Evolutionary conservation across 1,140 invertebrate genomes (phyloP).

Genomic region (Sesamia nonagrioides): DNA sequence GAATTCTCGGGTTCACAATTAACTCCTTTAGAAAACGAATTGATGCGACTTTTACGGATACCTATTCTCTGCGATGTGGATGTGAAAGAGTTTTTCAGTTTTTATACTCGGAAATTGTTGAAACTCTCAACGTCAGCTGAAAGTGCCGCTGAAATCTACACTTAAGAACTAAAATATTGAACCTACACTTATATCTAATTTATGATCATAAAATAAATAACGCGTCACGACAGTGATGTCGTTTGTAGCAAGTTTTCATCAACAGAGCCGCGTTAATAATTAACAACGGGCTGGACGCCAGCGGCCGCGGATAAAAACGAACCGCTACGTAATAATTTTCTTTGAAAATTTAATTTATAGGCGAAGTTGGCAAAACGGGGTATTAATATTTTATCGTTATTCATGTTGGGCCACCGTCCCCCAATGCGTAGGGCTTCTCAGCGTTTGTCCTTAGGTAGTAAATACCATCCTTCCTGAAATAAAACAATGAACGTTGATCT

Average conservation of each 20-base stretch:
- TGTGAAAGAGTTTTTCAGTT: no score
- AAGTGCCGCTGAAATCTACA: no score
- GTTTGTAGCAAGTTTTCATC: conserved; percentile 13
- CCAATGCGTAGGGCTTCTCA: conserved; percentile 78
- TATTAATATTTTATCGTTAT: conserved; percentile 72
- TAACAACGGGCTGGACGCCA: conserved; percentile 53
- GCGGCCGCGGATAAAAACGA: conserved; percentile 56
- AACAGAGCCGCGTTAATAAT: conserved; percentile 50
- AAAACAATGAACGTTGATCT: conserved; percentile 65
- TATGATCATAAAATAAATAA: conserved; percentile 16
- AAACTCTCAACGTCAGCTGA: no score
- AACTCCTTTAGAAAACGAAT: no score
- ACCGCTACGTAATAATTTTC: conserved; percentile 60
- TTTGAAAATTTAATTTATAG: conserved; percentile 77
- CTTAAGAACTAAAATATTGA: not conserved
- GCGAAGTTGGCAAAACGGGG: conserved; percentile 68
- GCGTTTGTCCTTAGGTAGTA: conserved; percentile 83
- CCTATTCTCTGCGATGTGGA: no score
- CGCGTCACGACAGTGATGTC: conserved; percentile 4
- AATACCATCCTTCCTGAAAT: conserved; percentile 84
- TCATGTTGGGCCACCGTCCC: conserved; percentile 60
- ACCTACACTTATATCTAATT: not conserved
- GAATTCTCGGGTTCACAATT: no score
- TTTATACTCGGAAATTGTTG: no score
- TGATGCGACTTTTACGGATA: no score